phyloP scores from a whole-genome alignment of 2,888 invertebrate genomes.

The Temnothorax unifasciatus region DNA sequence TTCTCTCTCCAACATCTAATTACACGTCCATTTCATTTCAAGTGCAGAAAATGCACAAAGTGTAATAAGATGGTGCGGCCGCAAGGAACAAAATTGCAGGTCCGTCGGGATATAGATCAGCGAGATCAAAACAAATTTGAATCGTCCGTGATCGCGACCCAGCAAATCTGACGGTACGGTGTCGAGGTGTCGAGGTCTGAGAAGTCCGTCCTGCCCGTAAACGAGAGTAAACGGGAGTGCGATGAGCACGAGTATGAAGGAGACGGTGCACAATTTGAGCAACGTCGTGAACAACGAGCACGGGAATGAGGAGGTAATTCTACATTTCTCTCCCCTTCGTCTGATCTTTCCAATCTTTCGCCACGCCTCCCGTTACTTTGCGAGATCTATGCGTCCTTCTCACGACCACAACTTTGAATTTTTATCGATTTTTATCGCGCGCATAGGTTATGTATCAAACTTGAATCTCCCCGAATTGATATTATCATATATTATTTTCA shows the following conservation, averaged over 20 bases:
- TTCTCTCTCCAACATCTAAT: no score
- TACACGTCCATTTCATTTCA: no score
- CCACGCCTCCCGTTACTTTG: no score
- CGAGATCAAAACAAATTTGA: no score
- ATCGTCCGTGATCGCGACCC: no score
- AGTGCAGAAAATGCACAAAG: no score
- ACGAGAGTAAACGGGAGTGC: not conserved
- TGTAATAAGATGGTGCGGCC: no score
- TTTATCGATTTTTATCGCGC: not conserved
- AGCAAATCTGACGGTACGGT: no score
- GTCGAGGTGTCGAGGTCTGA: no score
- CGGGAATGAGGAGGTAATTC: constrained; percentile 80
- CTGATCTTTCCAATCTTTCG: not conserved
- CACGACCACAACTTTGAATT: not conserved
- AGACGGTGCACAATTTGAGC: constrained; percentile 67
- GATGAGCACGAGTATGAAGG: constrained; percentile 73
- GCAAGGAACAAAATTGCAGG: no score
- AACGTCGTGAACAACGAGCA: constrained; percentile 72
- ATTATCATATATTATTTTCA: not conserved
- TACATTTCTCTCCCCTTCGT: not conserved
- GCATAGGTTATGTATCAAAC: constrained; percentile 2
- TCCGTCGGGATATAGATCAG: no score
- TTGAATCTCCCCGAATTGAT: not conserved
- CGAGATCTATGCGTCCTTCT: not conserved
- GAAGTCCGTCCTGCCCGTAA: not conserved